A percentile compares a stretch with the other conserved stretches of the same genome.
These are phyloP conservation scores for Sphinx pinastri DNA, from an alignment of 2,888 invertebrate species.

Conservation along the genomic window DNA sequence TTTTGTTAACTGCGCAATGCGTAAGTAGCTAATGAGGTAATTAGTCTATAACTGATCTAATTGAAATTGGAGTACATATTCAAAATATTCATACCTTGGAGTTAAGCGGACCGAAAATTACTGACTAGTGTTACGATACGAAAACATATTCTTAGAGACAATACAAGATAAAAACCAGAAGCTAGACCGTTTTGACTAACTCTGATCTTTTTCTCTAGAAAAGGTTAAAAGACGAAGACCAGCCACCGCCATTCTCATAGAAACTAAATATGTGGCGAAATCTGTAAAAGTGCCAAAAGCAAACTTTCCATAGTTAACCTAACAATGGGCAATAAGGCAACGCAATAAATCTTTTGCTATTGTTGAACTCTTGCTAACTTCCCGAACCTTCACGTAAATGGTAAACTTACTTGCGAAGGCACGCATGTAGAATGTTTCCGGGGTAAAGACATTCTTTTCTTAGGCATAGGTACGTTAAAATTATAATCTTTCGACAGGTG, in stretches of 20 bases:
- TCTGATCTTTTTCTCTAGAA: neutral
- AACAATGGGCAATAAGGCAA: constrained; percentile 21
- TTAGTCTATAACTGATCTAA: too few species aligned
- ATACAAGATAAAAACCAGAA: too few species aligned
- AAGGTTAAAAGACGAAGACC: neutral
- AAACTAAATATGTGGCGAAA: constrained; percentile 3
- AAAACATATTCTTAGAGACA: too few species aligned
- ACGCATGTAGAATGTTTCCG: neutral
- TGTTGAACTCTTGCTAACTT: constrained; percentile 14
- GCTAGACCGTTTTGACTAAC: too few species aligned
- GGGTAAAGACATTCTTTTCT: neutral
- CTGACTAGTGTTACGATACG: too few species aligned
- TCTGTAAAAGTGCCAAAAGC: constrained; percentile 12
- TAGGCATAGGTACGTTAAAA: neutral
- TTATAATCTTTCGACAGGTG: too few species aligned
- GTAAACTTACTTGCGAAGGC: neutral
- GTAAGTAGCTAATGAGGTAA: too few species aligned
- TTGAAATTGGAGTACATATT: too few species aligned
- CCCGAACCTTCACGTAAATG: constrained; percentile 12
- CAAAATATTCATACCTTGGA: too few species aligned
- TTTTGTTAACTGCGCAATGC: neutral
- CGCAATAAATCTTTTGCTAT: constrained; percentile 16
- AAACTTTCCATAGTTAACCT: constrained; percentile 11
- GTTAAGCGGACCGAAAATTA: too few species aligned
- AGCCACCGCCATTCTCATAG: neutral